Evolutionary conservation across 2,113 vertebrate species (phyloP), one percentile per base, ranked within the genome.

Genomic region (Ammodytes dubius): DNA sequence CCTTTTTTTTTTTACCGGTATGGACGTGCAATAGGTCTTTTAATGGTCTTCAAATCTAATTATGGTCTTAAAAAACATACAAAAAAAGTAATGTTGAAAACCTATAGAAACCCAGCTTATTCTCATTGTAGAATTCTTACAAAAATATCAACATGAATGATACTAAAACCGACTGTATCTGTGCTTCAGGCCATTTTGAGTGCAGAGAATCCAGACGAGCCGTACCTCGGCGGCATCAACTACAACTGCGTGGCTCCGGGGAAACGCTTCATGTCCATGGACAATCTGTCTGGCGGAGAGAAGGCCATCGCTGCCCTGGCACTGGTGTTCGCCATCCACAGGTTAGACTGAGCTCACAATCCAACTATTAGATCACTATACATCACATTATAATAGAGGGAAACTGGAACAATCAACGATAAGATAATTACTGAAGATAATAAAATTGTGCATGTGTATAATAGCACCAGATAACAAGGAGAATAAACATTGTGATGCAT

Each of bases 201-300:
- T 87, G 95, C 95, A 2, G 97, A 99, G 77, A 98, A 98, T 82
- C 93, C 97, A 4, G 97, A 99, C 37, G 98, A 99, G 72, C 98
- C 97, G 1, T 99, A 99, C 57, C 88, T 99, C 69, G 97, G 95
- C 5, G 98, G 98, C 54, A 97, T 99, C 70, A 95, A 91, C 91
- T 99, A 98, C 77, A 97, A 96, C 87, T 99, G 98, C 0, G 96
- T 99, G 83, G 97, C 97, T 8, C 97, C 98, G 0, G 98, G 98
- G 49, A 99, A 99, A 72, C 96, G 97, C 59, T 99, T 97, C 76
- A 97, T 99, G 97, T 96, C 97, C 0, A 99, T 99, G 98, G 97
- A 99, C 89, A 95, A 97, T 66, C 85, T 99, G 79, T 99, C 98
- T 0, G 98, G 98, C 53, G 98, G 98, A 71, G 98, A 99, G 53